Percentiles rank a stretch among this genome's conserved stretches.
Conservation (phyloP, 2,888 invertebrate species). For the Marasmarcha lunaedactyla region DNA sequence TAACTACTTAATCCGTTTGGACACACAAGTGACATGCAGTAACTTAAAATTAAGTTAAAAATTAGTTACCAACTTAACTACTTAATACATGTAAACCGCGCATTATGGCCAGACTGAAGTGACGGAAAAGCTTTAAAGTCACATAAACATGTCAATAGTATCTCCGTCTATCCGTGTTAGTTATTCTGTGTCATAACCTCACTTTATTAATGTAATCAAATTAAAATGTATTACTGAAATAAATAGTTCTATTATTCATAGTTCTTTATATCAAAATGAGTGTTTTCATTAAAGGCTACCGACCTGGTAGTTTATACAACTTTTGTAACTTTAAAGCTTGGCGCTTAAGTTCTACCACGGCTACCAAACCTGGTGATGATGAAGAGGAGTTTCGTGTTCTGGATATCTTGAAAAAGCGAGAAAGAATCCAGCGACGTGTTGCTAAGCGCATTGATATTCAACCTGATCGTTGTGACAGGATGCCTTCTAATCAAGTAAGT, state of each 20-base stretch:
- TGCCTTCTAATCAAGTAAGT: conserved; percentile 51
- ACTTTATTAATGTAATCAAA: too few relatives aligned
- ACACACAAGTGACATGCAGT: too few relatives aligned
- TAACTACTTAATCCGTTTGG: too few relatives aligned
- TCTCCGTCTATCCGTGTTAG: too few relatives aligned
- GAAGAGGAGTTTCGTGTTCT: conserved; percentile 66
- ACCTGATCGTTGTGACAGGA: conserved; percentile 53
- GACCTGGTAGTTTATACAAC: conserved; percentile 25
- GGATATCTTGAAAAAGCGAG: conserved; percentile 54
- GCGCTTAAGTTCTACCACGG: conserved; percentile 40
- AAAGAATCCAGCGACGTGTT: conserved; percentile 28
- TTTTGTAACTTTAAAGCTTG: conserved; percentile 39
- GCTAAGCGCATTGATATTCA: conserved; percentile 37
- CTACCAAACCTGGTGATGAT: conserved; percentile 29
- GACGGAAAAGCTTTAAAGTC: too few relatives aligned
- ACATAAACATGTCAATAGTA: too few relatives aligned
- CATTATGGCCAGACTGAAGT: too few relatives aligned
- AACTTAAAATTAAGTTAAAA: too few relatives aligned
- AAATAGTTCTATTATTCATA: conserved; percentile 10
- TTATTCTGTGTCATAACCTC: conserved; percentile 21
- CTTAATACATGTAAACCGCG: too few relatives aligned
- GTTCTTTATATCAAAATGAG: too few relatives aligned
- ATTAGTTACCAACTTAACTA: too few relatives aligned
- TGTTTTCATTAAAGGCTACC: conserved; percentile 42
- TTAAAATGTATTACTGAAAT: too few relatives aligned